Percentiles rank a stretch among this genome's conserved stretches.
These are phyloP conservation scores for Dolichomitus sp. DNA, from an alignment of 2,888 invertebrate species.

Conservation along the genomic window DNA sequence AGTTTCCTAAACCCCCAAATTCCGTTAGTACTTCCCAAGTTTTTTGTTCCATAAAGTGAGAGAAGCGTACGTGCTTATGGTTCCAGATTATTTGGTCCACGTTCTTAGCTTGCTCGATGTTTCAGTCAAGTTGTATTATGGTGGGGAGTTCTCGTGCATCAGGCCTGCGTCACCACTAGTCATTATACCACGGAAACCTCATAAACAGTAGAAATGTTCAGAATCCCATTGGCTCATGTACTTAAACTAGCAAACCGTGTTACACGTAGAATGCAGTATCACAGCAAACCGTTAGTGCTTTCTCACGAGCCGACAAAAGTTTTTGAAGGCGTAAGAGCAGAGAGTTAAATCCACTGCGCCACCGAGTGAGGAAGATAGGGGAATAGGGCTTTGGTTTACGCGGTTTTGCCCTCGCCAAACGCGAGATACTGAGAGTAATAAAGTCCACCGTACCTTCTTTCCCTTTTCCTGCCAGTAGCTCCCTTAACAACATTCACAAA, in stretches of 20 bases:
- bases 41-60: constrained; percentile 37
- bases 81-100: neutral
- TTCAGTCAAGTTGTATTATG: constrained; percentile 7
- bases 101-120: constrained; percentile 30
- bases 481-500: constrained; percentile 23
- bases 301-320: constrained; percentile 38
- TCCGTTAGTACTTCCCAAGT: constrained; percentile 1
- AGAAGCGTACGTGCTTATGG: constrained; percentile 14
- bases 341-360: constrained; percentile 7
- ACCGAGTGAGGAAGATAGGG: neutral
- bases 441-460: constrained; percentile 2
- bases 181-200: constrained; percentile 36
- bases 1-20: neutral
- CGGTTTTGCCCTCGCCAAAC: constrained; percentile 5
- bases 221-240: constrained; percentile 6
- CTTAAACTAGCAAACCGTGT: neutral
- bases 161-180: neutral
- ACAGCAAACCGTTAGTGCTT: constrained; percentile 35
- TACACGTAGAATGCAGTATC: constrained; percentile 26
- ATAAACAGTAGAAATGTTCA: constrained; percentile 45
- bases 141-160: neutral
- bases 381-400: constrained; percentile 25
- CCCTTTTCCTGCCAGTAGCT: neutral
- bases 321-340: constrained; percentile 24
- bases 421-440: constrained; percentile 32